Conservation (phyloP, 2,113 vertebrate genomes). For the Sminthopsis crassicaudata region DNA sequence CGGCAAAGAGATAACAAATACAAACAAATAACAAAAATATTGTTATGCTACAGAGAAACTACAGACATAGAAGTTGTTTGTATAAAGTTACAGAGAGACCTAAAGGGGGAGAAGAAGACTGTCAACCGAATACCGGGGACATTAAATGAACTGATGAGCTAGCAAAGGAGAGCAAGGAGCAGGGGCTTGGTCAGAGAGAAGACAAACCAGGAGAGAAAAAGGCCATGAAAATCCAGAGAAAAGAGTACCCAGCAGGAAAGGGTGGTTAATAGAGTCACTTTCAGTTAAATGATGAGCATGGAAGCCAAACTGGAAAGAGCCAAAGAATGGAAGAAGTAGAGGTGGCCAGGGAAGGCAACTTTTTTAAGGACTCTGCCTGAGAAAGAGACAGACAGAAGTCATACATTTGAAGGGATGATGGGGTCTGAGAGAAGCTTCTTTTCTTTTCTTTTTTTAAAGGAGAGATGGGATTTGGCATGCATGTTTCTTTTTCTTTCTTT, state of each 20-base stretch:
- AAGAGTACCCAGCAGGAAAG: background rate
- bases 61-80: no score
- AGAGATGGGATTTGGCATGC: background rate
- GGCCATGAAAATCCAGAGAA: background rate
- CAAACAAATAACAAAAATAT: no score
- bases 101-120: background rate
- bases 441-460: background rate
- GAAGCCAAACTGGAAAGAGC: background rate
- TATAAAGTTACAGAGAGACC: background rate
- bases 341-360: background rate
- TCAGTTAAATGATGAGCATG: background rate
- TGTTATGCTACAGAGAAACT: background rate
- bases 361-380: background rate
- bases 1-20: background rate
- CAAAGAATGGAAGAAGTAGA: background rate
- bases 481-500: no score
- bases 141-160: background rate
- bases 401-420: background rate
- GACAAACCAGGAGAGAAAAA: background rate
- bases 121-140: background rate
- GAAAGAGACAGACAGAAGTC: background rate
- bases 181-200: background rate
- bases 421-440: background rate
- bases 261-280: background rate
- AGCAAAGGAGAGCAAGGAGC: background rate